Percentiles rank a stretch among this genome's conserved stretches.
These are phyloP conservation scores for Dolomedes plantarius DNA, from an alignment of 2,888 invertebrate species.

Conservation along the genomic window DNA sequence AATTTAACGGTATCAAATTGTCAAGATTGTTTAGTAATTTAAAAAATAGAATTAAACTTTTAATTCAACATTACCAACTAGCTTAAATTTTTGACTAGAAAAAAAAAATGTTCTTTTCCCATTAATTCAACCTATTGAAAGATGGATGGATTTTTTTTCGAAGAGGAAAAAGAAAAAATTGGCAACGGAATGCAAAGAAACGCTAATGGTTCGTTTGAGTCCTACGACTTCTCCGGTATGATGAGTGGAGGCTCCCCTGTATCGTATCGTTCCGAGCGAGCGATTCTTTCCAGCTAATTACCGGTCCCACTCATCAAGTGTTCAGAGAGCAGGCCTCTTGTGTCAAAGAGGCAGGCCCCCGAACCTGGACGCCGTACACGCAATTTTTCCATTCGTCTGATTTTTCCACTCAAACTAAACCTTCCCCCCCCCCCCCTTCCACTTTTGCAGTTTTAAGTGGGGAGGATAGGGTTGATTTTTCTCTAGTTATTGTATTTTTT, in stretches of 20 bases:
- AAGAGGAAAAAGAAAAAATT: no score
- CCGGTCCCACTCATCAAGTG: slow-evolving; percentile 65
- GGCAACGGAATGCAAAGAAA: no score
- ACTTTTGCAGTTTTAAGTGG: slow-evolving; percentile 14
- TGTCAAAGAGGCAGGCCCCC: slow-evolving; percentile 65
- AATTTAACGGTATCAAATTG: no score
- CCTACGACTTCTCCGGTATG: no score
- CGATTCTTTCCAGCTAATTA: slow-evolving; percentile 62
- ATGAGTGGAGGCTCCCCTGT: slow-evolving; percentile 10
- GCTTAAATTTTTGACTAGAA: no score
- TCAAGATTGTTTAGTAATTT: no score
- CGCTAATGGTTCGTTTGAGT: no score
- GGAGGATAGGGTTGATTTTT: slow-evolving; percentile 16
- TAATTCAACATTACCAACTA: no score
- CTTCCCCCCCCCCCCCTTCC: neutral
- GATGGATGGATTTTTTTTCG: no score
- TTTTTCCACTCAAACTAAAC: slow-evolving; percentile 27
- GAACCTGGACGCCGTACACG: slow-evolving; percentile 33
- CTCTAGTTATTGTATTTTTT: slow-evolving; percentile 18
- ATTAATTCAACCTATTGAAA: no score
- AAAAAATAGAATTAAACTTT: no score
- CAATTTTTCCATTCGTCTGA: slow-evolving; percentile 63
- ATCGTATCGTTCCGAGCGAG: slow-evolving; percentile 52
- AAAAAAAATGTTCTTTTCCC: no score
- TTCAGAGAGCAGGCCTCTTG: slow-evolving; percentile 59